Evolutionary conservation across 2,113 vertebrate species (phyloP), one percentile per base, ranked within the genome.

Genomic region (Brachypteracias leptosomus): DNA sequence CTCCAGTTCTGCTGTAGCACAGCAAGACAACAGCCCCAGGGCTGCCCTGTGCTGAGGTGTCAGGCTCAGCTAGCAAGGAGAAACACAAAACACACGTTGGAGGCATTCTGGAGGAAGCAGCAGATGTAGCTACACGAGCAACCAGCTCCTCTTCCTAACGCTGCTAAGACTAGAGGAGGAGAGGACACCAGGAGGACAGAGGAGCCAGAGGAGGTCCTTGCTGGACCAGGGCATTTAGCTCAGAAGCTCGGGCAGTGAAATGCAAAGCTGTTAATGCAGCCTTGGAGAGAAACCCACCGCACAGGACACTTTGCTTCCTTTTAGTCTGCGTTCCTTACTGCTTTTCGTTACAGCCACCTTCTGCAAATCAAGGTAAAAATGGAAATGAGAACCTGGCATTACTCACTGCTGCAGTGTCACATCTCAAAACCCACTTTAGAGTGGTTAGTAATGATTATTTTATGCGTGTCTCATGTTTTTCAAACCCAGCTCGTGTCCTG

Each of bases 321-420:
- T 97, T 91, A 97, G 89, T 95, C 93, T 97, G 94, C 66, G 96
- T 84, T 97, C 97, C 97, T 97, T 95, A 96, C 67, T 88, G 95
- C 75, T 95, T 97, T 92, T 97, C 90, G 16, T 97, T 94, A 97
- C 94, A 94, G 97, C 89, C 95, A 95, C 90, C 95, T 91, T 96
- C 97, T 97, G 97, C 89, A 97, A 97, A 97, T 95, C 51, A 97
- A 97, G 96, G 97, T 65, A 95, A 92, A 97, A 97, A 97, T 71
- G 9, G 22, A 46, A 54, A 66, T 97, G 94, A 96, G 90, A 97
- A 72, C 67, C 88, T 14, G 20, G 35, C 17, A 74, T 35, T 3
- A 15, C 36, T 61, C 1, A 46, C 88, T 15, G 70, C 75, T 89
- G 7, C 1, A 36, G 35, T 88, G 75, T 83, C 88, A 80, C 93